Conservation (phyloP, 2,888 invertebrate species). For the Harpalus rubripes region DNA sequence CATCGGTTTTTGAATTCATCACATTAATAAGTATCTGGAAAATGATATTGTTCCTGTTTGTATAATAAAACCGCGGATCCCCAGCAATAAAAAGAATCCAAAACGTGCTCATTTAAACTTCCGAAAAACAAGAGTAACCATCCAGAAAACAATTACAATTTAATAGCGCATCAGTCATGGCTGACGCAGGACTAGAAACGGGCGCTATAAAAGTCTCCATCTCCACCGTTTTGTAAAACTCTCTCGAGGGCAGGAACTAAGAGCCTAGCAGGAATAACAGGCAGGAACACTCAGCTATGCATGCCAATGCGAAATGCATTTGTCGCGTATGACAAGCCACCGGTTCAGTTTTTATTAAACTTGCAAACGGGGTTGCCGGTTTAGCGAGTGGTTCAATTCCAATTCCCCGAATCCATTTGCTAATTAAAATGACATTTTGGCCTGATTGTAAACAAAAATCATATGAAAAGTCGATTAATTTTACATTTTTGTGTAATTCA, state of each 20-base stretch:
- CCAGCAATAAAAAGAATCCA: not conserved
- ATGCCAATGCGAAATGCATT: slow-evolving; percentile 45
- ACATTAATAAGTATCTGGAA: not conserved
- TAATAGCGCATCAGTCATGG: not conserved
- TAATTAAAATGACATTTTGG: slow-evolving; percentile 6
- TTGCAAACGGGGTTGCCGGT: no score
- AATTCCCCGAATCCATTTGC: slow-evolving; percentile 1
- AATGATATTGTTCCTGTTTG: not conserved
- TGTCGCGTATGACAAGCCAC: slow-evolving; percentile 28
- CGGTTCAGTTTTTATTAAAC: not conserved
- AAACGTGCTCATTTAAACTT: not conserved
- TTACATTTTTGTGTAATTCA: slow-evolving; percentile 3
- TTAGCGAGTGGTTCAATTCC: no score
- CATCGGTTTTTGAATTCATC: no score
- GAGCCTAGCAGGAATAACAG: not conserved
- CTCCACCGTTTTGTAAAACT: no score
- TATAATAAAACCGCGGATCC: not conserved
- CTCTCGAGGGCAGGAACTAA: not conserved
- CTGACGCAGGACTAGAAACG: not conserved
- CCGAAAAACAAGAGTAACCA: not conserved
- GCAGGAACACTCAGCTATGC: slow-evolving; percentile 6
- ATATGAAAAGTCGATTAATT: slow-evolving; percentile 4
- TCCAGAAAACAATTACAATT: not conserved
- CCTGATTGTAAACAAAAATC: slow-evolving; percentile 11
- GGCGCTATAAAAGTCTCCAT: not conserved